A percentile compares a stretch with the other conserved stretches of the same genome.
Evolutionary conservation across 2,888 invertebrate species (phyloP).

Genomic region (Campaea margaritaria): DNA sequence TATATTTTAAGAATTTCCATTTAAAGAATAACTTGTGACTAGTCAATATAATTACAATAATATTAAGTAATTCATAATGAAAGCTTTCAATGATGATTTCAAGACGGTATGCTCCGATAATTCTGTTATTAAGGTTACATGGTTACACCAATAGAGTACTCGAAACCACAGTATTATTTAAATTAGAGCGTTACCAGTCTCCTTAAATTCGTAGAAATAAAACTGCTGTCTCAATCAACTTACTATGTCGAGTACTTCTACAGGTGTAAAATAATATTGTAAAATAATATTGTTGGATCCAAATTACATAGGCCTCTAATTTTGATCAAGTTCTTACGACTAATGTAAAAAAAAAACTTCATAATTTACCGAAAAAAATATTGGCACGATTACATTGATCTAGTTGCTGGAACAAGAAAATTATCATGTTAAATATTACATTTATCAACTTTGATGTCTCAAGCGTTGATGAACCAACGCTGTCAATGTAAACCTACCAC

Average conservation of each 20-base stretch:
- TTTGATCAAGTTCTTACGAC: conserved; percentile 23
- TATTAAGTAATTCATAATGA: conserved; percentile 68
- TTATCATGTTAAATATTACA: background rate
- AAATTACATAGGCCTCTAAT: conserved; percentile 4
- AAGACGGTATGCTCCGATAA: background rate
- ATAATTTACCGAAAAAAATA: conserved; percentile 25
- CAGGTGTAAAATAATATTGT: background rate
- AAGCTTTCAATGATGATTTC: conserved; percentile 53
- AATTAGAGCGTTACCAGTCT: too few species aligned
- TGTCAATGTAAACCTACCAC: conserved; percentile 14
- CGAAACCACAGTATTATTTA: background rate
- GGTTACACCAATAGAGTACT: conserved; percentile 10
- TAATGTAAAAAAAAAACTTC: conserved; percentile 17
- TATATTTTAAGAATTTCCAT: conserved; percentile 60
- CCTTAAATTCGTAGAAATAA: too few species aligned
- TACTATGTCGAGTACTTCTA: background rate
- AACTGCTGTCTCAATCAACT: background rate
- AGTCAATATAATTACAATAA: conserved; percentile 77
- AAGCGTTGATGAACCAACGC: background rate
- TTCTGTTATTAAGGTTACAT: background rate
- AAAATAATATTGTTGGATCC: background rate
- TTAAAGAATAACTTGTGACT: conserved; percentile 78
- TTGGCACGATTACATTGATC: conserved; percentile 7
- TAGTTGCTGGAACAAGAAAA: conserved; percentile 2
- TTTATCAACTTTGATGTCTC: background rate